Percentiles rank a stretch among this genome's conserved stretches.
Conservation (phyloP, 2,113 vertebrate species). For the Pelusios castaneus region DNA sequence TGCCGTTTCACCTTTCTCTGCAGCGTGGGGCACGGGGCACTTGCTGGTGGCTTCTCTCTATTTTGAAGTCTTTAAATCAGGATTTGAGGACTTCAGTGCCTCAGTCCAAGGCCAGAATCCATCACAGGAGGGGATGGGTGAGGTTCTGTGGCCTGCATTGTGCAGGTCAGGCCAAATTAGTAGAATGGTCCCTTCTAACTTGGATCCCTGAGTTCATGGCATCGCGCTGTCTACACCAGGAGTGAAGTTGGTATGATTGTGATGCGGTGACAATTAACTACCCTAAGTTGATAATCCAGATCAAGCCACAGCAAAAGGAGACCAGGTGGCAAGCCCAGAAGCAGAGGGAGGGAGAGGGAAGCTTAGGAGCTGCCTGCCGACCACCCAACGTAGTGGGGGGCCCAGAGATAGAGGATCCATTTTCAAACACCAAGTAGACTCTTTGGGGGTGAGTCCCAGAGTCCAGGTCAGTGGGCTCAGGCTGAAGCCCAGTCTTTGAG, state of each 20-base stretch:
- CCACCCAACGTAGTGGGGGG: neutral
- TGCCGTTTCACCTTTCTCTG: too few species aligned
- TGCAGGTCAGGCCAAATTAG: too few species aligned
- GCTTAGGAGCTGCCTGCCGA: neutral
- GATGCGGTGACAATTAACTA: neutral
- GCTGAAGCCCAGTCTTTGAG: neutral
- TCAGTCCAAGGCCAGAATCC: too few species aligned
- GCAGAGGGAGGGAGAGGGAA: neutral
- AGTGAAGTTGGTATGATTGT: neutral
- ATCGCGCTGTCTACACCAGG: neutral
- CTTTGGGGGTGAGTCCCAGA: neutral
- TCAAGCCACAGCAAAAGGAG: neutral
- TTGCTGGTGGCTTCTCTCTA: too few species aligned
- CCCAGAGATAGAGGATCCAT: neutral
- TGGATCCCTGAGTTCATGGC: too few species aligned
- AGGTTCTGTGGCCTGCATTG: too few species aligned
- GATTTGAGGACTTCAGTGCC: too few species aligned
- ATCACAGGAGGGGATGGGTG: too few species aligned
- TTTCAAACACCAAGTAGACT: neutral
- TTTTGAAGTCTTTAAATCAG: too few species aligned
- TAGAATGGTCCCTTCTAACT: too few species aligned
- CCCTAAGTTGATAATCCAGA: neutral
- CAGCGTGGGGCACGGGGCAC: too few species aligned
- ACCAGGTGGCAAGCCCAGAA: neutral
- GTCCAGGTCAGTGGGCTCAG: neutral